A percentile compares a stretch with the other conserved stretches of the same genome.
These are phyloP conservation scores for Dufourea novaeangliae DNA, from an alignment of 1,140 invertebrate genomes.

Conservation along the genomic window DNA sequence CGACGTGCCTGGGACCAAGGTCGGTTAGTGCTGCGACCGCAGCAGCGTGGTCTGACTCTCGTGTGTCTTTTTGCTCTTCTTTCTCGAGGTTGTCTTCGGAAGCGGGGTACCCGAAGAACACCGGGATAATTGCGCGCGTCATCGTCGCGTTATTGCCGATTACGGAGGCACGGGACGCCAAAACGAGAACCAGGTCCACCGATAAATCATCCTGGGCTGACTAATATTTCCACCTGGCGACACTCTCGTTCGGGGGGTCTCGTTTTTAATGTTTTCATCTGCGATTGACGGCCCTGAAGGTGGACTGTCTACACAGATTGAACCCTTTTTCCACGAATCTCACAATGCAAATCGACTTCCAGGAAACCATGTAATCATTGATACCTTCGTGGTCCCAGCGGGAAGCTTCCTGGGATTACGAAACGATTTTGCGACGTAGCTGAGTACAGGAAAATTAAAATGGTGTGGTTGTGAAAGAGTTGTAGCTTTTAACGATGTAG, in stretches of 20 bases:
- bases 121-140: constrained; percentile 57
- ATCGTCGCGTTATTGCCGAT: constrained; percentile 61
- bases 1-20: constrained; percentile 53
- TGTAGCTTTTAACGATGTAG: no score
- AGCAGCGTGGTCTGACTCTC: constrained; percentile 38
- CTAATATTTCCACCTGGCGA: constrained; percentile 28
- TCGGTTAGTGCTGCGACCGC: constrained; percentile 55
- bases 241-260: neutral
- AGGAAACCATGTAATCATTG: constrained; percentile 21
- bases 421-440: constrained; percentile 14
- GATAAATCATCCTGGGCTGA: constrained; percentile 52
- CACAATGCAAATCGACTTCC: constrained; percentile 40
- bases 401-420: constrained; percentile 2
- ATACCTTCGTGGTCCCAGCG: neutral
- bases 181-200: constrained; percentile 23
- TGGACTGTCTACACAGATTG: neutral
- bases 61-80: constrained; percentile 44
- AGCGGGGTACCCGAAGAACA: constrained; percentile 26
- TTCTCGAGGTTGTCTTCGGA: constrained; percentile 34
- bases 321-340: constrained; percentile 1
- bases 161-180: constrained; percentile 37
- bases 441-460: no score
- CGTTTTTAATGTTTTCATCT: constrained; percentile 13
- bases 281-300: no score
- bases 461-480: no score